phyloP scores from a whole-genome alignment of 2,888 invertebrate species.

The Pogonocherus hispidulus region DNA sequence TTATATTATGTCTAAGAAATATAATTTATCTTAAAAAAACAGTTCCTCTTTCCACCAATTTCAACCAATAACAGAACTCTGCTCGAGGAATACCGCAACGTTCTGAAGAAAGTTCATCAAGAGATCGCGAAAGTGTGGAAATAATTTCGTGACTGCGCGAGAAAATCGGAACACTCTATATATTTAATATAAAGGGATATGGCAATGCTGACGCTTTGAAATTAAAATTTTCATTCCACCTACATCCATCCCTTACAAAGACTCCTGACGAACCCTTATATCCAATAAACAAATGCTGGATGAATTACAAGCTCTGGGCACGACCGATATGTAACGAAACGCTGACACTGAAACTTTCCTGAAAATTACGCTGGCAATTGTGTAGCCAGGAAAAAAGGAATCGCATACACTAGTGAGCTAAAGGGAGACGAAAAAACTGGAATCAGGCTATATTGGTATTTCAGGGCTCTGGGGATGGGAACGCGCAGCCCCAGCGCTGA shows the following conservation, averaged over 20 bases:
- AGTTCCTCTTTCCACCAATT: too few relatives aligned
- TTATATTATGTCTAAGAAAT: too few relatives aligned
- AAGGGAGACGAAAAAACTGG: constrained; percentile 15
- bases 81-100: too few relatives aligned
- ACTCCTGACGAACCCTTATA: constrained; percentile 26
- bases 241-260: constrained; percentile 21
- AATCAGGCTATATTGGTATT: constrained; percentile 28
- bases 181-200: too few relatives aligned
- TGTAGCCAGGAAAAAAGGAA: constrained; percentile 24
- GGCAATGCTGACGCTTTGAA: background rate
- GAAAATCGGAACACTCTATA: too few relatives aligned
- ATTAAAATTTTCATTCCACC: constrained; percentile 23
- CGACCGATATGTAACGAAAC: constrained; percentile 22
- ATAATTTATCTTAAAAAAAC: too few relatives aligned
- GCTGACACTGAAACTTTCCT: constrained; percentile 41
- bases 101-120: too few relatives aligned
- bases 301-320: constrained; percentile 20
- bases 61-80: too few relatives aligned
- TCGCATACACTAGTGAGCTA: constrained; percentile 13
- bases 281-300: constrained; percentile 26
- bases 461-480: constrained; percentile 11
- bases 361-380: constrained; percentile 40
- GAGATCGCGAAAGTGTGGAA: too few relatives aligned
- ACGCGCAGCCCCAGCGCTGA: constrained; percentile 15
- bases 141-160: too few relatives aligned